Conservation (phyloP, 2,888 invertebrate species). For the Ophioninae sp. region DNA sequence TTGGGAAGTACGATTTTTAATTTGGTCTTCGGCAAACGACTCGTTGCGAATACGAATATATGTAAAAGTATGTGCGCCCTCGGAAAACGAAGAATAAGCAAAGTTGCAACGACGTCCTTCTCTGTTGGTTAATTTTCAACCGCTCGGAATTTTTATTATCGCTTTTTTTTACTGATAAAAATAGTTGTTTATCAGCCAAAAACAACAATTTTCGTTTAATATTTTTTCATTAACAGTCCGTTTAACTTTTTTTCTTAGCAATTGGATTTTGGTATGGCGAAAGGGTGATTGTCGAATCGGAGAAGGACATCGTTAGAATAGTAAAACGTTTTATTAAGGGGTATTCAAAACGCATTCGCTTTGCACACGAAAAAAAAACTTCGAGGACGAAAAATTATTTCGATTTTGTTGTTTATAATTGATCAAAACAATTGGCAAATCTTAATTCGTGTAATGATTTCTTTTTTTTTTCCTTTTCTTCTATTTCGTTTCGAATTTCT, state of each 20-base stretch:
- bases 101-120: slow-evolving; percentile 49
- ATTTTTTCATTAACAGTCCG: neutral
- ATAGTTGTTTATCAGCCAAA: neutral
- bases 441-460: slow-evolving; percentile 25
- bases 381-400: slow-evolving; percentile 25
- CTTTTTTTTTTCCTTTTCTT: neutral
- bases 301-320: slow-evolving; percentile 45
- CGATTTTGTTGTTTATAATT: neutral
- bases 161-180: neutral
- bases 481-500: neutral
- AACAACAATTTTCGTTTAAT: too few relatives aligned
- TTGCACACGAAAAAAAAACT: slow-evolving; percentile 38
- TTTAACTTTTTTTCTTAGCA: neutral
- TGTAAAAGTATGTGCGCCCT: slow-evolving; percentile 10
- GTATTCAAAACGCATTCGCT: slow-evolving; percentile 45
- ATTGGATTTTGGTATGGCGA: neutral
- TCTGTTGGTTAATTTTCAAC: neutral
- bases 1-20: neutral
- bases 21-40: neutral
- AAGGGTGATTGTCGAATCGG: neutral
- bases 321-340: slow-evolving; percentile 39
- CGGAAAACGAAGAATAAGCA: slow-evolving; percentile 41
- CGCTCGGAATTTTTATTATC: neutral
- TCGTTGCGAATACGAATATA: neutral
- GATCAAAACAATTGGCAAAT: slow-evolving; percentile 9